These are phyloP conservation scores for Exephanes ischioxanthus DNA, from an alignment of 2,888 invertebrate genomes.

Conservation along the genomic window DNA sequence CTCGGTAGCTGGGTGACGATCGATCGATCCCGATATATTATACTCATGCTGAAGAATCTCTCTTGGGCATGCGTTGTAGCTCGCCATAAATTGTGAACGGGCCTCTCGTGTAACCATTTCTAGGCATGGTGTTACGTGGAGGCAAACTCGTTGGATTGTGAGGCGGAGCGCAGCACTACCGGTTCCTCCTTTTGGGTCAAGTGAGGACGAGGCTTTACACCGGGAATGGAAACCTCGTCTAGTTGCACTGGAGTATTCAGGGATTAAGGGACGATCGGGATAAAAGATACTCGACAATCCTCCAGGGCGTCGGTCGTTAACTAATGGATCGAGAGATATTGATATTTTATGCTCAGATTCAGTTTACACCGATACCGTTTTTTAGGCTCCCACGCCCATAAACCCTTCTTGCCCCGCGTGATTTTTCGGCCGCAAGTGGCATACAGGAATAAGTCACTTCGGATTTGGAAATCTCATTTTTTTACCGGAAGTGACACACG, in stretches of 20 bases:
- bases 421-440: too few species aligned
- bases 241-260: background rate
- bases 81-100: constrained; percentile 21
- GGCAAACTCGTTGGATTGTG: background rate
- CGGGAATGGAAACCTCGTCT: background rate
- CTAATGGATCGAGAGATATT: background rate
- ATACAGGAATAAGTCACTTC: too few species aligned
- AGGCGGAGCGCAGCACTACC: background rate
- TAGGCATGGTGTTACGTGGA: background rate
- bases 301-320: background rate
- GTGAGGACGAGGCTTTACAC: background rate
- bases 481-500: too few species aligned
- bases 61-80: constrained; percentile 20
- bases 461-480: too few species aligned
- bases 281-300: background rate
- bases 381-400: background rate
- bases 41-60: constrained; percentile 6
- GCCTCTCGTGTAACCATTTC: constrained; percentile 1
- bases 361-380: background rate
- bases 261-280: background rate
- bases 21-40: constrained; percentile 63
- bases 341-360: background rate
- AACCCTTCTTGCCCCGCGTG: too few species aligned
- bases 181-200: background rate
- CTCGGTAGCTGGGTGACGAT: constrained; percentile 56